These are phyloP conservation scores for Caenorhabditis becei DNA, from an alignment of 2,888 invertebrate species.

Conservation along the genomic window DNA sequence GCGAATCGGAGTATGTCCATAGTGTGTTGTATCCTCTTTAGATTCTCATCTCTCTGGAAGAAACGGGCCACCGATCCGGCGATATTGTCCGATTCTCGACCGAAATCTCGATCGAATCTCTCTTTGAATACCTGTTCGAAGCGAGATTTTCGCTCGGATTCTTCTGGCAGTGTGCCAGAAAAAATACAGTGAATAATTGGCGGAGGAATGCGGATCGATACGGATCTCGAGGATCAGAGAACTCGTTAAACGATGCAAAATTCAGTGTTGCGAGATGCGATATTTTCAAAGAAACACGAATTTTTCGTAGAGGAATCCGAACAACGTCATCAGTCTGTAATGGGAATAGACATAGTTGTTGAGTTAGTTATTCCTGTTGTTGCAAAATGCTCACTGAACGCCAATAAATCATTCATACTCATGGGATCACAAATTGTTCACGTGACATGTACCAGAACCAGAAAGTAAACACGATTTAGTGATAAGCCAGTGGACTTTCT, in stretches of 20 bases:
- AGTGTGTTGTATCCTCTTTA: conserved; percentile 27
- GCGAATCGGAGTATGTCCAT: conserved; percentile 39
- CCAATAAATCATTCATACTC: too few relatives aligned
- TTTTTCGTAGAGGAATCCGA: not conserved
- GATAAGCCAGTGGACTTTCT: too few relatives aligned
- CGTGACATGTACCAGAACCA: too few relatives aligned
- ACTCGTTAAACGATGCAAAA: conserved; percentile 11
- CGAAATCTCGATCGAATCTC: conserved; percentile 43
- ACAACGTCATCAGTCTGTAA: not conserved
- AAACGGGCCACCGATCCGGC: conserved; percentile 50
- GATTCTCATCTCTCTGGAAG: conserved; percentile 33
- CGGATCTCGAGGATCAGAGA: conserved; percentile 18
- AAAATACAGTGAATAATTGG: conserved; percentile 18
- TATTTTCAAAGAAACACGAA: too few relatives aligned
- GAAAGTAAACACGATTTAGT: too few relatives aligned
- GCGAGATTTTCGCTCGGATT: conserved; percentile 18
- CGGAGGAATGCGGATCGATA: conserved; percentile 30
- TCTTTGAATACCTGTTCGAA: conserved; percentile 47
- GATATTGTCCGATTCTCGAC: conserved; percentile 49
- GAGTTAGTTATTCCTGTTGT: too few relatives aligned
- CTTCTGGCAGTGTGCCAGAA: conserved; percentile 49
- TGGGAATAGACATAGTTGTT: too few relatives aligned
- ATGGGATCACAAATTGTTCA: too few relatives aligned
- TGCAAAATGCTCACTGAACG: too few relatives aligned
- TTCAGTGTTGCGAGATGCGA: not conserved